A percentile compares a stretch with the other conserved stretches of the same genome.
These are phyloP conservation scores for Trichomalopsis sarcophagae DNA, from an alignment of 1,140 invertebrate species.

Conservation along the genomic window DNA sequence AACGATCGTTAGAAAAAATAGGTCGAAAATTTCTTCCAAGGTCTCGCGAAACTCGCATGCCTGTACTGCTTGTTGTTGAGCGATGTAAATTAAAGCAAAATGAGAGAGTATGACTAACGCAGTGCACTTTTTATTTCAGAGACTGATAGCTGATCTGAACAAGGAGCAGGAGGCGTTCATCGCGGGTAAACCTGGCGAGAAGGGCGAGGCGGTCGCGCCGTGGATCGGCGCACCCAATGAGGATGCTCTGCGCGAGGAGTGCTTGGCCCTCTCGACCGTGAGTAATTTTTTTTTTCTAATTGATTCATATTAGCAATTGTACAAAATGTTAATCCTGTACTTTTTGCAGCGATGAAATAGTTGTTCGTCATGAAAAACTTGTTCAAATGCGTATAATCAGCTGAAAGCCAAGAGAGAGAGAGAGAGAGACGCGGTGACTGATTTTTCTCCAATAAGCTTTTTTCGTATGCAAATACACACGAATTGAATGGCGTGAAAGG, in stretches of 20 bases:
- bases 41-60: too few species aligned
- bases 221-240: conserved; percentile 95
- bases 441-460: background rate
- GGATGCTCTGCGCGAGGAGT: conserved; percentile 93
- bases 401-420: too few species aligned
- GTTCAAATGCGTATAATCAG: too few species aligned
- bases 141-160: conserved; percentile 95
- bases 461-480: too few species aligned
- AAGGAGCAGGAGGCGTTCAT: conserved; percentile 97
- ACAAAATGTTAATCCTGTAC: too few species aligned
- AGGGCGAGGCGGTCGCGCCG: conserved; percentile 88
- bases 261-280: conserved; percentile 92
- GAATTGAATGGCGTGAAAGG: background rate
- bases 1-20: too few species aligned
- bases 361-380: too few species aligned
- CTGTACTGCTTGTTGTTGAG: background rate
- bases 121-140: conserved; percentile 78
- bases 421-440: too few species aligned
- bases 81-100: background rate
- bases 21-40: too few species aligned
- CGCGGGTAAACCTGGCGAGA: conserved; percentile 86
- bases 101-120: background rate
- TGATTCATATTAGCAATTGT: too few species aligned
- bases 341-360: too few species aligned
- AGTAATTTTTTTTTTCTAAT: conserved; percentile 60